Percentiles rank a stretch among this genome's conserved stretches.
These are phyloP conservation scores for Aphelenchoides fujianensis DNA, from an alignment of 1,140 invertebrate species.

Conservation along the genomic window DNA sequence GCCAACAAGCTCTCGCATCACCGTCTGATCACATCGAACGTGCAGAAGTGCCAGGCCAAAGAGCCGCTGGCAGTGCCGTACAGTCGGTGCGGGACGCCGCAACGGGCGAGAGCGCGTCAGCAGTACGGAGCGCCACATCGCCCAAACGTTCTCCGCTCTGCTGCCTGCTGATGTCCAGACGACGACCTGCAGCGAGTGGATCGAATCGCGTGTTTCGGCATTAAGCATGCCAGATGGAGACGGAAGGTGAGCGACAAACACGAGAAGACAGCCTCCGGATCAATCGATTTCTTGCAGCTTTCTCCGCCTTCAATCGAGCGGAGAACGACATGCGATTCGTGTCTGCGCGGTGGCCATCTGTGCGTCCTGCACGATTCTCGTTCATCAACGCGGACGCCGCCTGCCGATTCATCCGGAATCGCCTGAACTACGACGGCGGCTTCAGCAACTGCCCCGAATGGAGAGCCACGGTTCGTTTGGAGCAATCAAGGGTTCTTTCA, in stretches of 20 bases:
- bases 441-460: slow-evolving; percentile 79
- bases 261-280: not conserved
- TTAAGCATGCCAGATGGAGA: slow-evolving; percentile 68
- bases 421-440: slow-evolving; percentile 79
- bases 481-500: slow-evolving; percentile 12
- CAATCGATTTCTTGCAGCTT: slow-evolving; percentile 36
- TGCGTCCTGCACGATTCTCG: slow-evolving; percentile 89
- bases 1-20: too few relatives aligned
- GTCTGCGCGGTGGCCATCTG: slow-evolving; percentile 86
- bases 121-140: slow-evolving; percentile 48
- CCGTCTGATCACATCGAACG: slow-evolving; percentile 8
- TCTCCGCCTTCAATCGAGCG: slow-evolving; percentile 23
- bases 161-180: slow-evolving; percentile 78
- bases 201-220: slow-evolving; percentile 75
- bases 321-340: slow-evolving; percentile 73
- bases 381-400: slow-evolving; percentile 71
- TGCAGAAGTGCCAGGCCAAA: slow-evolving; percentile 36
- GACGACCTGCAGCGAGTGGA: slow-evolving; percentile 83
- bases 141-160: slow-evolving; percentile 84
- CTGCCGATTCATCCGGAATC: slow-evolving; percentile 40
- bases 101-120: not conserved
- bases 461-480: slow-evolving; percentile 93
- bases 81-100: slow-evolving; percentile 20
- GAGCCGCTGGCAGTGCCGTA: slow-evolving; percentile 49
- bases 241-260: slow-evolving; percentile 66